Percentiles rank a stretch among this genome's conserved stretches.
Conservation (phyloP, 2,888 invertebrate species). For the Argyra leucocephala region DNA sequence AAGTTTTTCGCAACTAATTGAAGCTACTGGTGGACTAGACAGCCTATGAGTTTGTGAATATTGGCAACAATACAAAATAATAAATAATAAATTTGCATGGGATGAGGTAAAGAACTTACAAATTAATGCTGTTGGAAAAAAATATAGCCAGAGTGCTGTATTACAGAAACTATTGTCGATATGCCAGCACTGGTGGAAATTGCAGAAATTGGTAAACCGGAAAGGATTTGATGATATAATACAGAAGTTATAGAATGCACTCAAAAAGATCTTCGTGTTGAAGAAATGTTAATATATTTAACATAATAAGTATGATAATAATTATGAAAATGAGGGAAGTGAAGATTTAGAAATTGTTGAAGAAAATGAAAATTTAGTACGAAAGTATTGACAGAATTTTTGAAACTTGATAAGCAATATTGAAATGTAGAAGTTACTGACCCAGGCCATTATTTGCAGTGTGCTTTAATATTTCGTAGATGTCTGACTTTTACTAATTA, state of each 20-base stretch:
- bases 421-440: too few species aligned
- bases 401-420: too few species aligned
- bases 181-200: constrained; percentile 22
- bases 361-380: too few species aligned
- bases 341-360: too few species aligned
- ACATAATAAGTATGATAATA: too few species aligned
- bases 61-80: constrained; percentile 19
- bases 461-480: too few species aligned
- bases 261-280: constrained; percentile 15
- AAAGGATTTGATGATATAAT: constrained; percentile 24
- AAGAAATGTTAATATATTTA: constrained; percentile 2
- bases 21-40: constrained; percentile 17
- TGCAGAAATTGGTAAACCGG: constrained; percentile 23
- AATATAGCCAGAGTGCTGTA: constrained; percentile 20
- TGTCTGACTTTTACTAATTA: too few species aligned
- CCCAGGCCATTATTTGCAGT: too few species aligned
- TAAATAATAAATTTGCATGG: constrained; percentile 20
- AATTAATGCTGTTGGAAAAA: constrained; percentile 23
- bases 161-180: constrained; percentile 17
- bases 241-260: constrained; percentile 20
- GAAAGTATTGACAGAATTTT: too few species aligned
- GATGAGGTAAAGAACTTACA: constrained; percentile 19
- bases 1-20: constrained; percentile 18
- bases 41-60: background rate
- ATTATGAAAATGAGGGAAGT: too few species aligned